phyloP scores from a whole-genome alignment of 53 echinoderm and acorn worm species.

The Hippasteria phrygiana region DNA sequence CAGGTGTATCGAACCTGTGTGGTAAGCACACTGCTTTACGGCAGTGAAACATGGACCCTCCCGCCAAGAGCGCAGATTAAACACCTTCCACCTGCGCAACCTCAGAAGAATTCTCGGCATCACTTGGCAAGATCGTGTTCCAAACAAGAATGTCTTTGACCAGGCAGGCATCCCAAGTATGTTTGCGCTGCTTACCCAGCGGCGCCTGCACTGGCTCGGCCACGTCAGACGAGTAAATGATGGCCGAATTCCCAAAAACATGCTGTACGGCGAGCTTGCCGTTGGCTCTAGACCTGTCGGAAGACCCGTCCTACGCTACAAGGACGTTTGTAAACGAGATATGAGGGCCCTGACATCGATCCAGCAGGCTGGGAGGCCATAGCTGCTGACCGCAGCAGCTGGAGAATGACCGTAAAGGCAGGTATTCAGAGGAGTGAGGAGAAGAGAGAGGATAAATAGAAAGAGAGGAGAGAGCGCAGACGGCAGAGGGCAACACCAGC shows the following conservation, averaged over 20 bases:
- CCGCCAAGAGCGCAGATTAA: not conserved
- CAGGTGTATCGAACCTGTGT: not conserved
- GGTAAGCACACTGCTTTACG: not conserved
- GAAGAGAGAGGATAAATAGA: too few species aligned
- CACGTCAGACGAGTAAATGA: not conserved
- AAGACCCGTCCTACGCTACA: not conserved
- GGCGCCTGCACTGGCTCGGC: not conserved
- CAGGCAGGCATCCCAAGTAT: too few species aligned
- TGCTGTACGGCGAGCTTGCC: not conserved
- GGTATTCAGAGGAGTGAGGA: too few species aligned
- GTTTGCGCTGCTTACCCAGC: too few species aligned
- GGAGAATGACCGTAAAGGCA: too few species aligned
- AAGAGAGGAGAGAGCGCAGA: too few species aligned
- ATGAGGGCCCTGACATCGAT: too few species aligned
- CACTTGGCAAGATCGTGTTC: too few species aligned
- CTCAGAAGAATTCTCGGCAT: not conserved
- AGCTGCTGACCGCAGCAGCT: too few species aligned
- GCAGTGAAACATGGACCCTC: not conserved
- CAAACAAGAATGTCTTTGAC: too few species aligned
- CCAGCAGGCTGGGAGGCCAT: too few species aligned
- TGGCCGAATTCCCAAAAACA: not conserved
- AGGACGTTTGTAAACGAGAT: constrained; percentile 23
- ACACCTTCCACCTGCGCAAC: not conserved
- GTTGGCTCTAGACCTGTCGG: not conserved
- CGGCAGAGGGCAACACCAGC: too few species aligned